phyloP scores from a whole-genome alignment of 2,113 vertebrate species.

The Hirundichthys speculiger region DNA sequence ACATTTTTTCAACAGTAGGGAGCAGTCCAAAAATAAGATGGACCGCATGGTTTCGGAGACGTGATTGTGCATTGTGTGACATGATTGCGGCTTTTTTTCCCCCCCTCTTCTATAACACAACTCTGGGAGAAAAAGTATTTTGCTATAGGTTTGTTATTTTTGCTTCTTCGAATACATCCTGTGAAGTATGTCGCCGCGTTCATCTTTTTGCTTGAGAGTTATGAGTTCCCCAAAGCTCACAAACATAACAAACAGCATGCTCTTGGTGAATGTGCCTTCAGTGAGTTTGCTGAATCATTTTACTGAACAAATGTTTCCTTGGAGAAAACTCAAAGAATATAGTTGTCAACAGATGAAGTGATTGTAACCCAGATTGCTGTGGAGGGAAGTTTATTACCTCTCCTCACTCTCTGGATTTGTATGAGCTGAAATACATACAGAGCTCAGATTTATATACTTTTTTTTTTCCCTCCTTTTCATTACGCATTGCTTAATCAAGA shows the following conservation, averaged over 20 bases:
- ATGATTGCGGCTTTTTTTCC: slow-evolving; percentile 35
- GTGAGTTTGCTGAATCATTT: slow-evolving; percentile 78
- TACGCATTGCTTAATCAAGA: slow-evolving; percentile 29
- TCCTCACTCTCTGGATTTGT: slow-evolving; percentile 44
- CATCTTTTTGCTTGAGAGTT: slow-evolving; percentile 69
- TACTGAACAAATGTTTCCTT: slow-evolving; percentile 78
- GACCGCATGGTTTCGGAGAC: slow-evolving; percentile 48
- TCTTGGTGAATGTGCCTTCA: slow-evolving; percentile 76
- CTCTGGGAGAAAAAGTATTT: slow-evolving; percentile 35
- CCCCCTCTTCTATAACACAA: slow-evolving; percentile 2
- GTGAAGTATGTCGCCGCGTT: slow-evolving; percentile 70
- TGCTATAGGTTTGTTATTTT: slow-evolving; percentile 46
- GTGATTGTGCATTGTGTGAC: slow-evolving; percentile 66
- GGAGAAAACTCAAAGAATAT: slow-evolving; percentile 77
- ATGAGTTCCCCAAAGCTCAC: slow-evolving; percentile 78
- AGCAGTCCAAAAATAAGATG: slow-evolving; percentile 51
- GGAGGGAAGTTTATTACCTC: slow-evolving; percentile 67
- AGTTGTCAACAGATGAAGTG: slow-evolving; percentile 66
- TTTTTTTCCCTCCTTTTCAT: slow-evolving; percentile 3
- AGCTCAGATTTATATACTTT: slow-evolving; percentile 28
- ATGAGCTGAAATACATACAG: slow-evolving; percentile 27
- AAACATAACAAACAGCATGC: slow-evolving; percentile 79
- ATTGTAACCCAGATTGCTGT: slow-evolving; percentile 63
- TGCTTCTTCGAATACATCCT: slow-evolving; percentile 55
- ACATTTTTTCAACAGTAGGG: slow-evolving; percentile 63